A percentile compares a stretch with the other conserved stretches of the same genome.
Conservation (phyloP, 64 coral and sea anemone species). For the Montipora efflorescens region DNA sequence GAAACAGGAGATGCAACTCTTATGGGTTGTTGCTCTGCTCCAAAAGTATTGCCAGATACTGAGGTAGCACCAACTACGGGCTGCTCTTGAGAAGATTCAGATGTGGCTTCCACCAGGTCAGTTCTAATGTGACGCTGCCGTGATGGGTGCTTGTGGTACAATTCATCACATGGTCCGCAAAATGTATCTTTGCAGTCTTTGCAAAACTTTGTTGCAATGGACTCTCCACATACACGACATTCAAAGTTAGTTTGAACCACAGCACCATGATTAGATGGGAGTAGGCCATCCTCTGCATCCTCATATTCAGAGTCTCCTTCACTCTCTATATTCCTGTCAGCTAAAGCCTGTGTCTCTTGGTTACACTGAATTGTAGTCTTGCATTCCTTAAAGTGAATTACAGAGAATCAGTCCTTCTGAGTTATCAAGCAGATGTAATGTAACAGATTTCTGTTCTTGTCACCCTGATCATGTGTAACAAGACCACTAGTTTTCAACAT, state of each 20-base stretch:
- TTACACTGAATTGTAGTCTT: not conserved
- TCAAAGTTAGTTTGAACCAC: not conserved
- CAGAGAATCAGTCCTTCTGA: not conserved
- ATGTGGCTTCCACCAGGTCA: not conserved
- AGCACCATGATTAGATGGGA: not conserved
- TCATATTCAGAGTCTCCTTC: constrained; percentile 84
- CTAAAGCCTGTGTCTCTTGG: not conserved
- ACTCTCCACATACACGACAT: constrained; percentile 83
- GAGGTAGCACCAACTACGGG: not conserved
- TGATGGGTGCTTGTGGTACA: constrained; percentile 67
- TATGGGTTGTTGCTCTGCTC: not conserved
- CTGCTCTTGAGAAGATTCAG: not conserved
- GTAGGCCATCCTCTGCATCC: constrained; percentile 83
- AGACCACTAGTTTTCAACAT: too few relatives aligned
- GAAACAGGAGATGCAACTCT: not conserved
- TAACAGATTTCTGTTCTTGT: too few relatives aligned
- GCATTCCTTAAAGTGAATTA: not conserved
- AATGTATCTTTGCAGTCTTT: constrained; percentile 72
- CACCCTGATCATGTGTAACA: too few relatives aligned
- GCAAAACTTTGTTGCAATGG: constrained; percentile 45
- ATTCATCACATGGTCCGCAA: constrained; percentile 66
- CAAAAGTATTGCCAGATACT: too few relatives aligned
- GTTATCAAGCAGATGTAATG: not conserved
- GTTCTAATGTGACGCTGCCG: constrained; percentile 66
- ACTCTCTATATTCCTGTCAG: constrained; percentile 51